Evolutionary conservation across 2,797 vertebrate species (phyloP), one percentile per base, ranked within the genome.

Genomic region (Danio choprae): DNA sequence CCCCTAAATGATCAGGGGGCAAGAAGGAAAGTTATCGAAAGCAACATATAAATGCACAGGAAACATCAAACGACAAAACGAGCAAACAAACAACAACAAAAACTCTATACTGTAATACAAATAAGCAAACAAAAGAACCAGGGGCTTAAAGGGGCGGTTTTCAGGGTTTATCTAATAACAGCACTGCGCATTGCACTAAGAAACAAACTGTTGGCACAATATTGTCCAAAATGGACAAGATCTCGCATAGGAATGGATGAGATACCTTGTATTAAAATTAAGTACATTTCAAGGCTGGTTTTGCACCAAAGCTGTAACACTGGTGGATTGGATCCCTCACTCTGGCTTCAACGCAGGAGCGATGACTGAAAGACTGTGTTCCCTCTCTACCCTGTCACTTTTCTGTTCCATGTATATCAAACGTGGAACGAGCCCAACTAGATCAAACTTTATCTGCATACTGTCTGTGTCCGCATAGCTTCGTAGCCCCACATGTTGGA

Each of bases 81-180:
- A 59, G 43, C 10, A 64, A 64, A 48, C 13, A 58, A 78, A 29
- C 29, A 29, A 29, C 29, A 29, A 29, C 29, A 55, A 64, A 53
- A 68, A 56, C 60, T 22, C 55, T 70, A 74, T 71, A 85, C 69
- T 51, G 56, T 80, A 83, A 64, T 53, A 53, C 22, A 74, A 36
- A 12, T 40, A 51, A 64, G 55, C 36, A 62, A 71, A 83, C 59
- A 59, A 41, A 59, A 75, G 62, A n/a, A 68, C 79, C 85, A 81
- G 13, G 55, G 51, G 51, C 20, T n/a, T 59, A 59, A 80, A 36
- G 58, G 81, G 77, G 82, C 18, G 77, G 76, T 18, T 59, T 83
- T 80, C 82, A 83, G 82, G 82, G 82, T 83, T 60, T 62, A 70
- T 71, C 64, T 56, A 72, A 80, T 80, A 64, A 79, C 50, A 75